Conservation (phyloP, 1,140 invertebrate genomes). For the Sminthurinus signatus region DNA sequence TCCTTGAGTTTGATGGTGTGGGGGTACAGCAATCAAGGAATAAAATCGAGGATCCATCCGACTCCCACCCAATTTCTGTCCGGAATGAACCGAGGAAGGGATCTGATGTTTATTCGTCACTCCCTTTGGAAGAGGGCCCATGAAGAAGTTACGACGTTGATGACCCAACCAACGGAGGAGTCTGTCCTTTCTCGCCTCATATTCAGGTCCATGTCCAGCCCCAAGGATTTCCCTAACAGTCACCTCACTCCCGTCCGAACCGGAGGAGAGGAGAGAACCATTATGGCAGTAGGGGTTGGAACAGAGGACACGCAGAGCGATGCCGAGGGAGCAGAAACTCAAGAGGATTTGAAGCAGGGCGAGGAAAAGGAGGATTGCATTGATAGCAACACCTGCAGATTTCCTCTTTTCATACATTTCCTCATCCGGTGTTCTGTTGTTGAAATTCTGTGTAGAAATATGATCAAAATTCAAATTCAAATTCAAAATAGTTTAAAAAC, state of each 20-base stretch:
- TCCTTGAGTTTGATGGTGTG: slow-evolving; percentile 13
- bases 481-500: background rate
- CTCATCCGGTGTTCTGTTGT: slow-evolving; percentile 19
- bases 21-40: slow-evolving; percentile 14
- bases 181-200: slow-evolving; percentile 36
- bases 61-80: too few species aligned
- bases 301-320: slow-evolving; percentile 31
- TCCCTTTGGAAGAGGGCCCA: too few species aligned
- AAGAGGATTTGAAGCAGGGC: slow-evolving; percentile 34
- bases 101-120: too few species aligned
- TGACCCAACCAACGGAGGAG: slow-evolving; percentile 37
- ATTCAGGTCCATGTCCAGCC: slow-evolving; percentile 18
- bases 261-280: slow-evolving; percentile 12
- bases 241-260: slow-evolving; percentile 24
- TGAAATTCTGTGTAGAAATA: background rate
- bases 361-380: slow-evolving; percentile 36
- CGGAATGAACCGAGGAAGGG: too few species aligned
- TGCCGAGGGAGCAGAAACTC: slow-evolving; percentile 35
- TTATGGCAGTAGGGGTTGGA: background rate
- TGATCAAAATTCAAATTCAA: background rate
- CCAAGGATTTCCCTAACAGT: slow-evolving; percentile 24
- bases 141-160: slow-evolving; percentile 18
- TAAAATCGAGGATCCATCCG: background rate
- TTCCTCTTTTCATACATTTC: slow-evolving; percentile 30
- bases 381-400: slow-evolving; percentile 31